These are phyloP conservation scores for Equus quagga DNA, from an alignment of 2,113 vertebrate species.

Conservation along the genomic window DNA sequence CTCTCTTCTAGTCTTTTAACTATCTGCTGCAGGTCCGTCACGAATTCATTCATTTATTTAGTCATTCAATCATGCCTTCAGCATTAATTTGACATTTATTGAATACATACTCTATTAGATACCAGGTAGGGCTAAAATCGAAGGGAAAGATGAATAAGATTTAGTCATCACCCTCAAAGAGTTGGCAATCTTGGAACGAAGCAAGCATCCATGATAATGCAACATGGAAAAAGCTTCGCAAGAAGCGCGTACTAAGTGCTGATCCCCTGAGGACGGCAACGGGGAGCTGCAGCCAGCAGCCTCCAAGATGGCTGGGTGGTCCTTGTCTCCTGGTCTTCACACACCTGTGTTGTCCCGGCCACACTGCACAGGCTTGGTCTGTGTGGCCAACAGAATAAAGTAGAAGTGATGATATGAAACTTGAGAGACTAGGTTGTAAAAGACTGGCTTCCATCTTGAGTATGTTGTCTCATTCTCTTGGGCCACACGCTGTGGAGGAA, in stretches of 20 bases:
- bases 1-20: not conserved
- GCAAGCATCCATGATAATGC: not conserved
- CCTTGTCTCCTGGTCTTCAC: too few species aligned
- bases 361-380: not conserved
- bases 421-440: not conserved
- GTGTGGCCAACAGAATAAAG: not conserved
- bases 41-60: not conserved
- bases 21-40: not conserved
- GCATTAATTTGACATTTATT: not conserved
- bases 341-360: not conserved
- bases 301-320: not conserved
- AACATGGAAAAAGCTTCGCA: not conserved
- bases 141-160: not conserved
- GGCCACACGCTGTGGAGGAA: not conserved
- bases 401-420: not conserved
- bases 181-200: not conserved
- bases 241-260: not conserved
- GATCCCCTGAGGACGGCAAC: fast-evolving
- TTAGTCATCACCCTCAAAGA: not conserved
- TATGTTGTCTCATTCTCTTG: not conserved
- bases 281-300: not conserved
- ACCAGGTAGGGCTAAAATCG: not conserved
- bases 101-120: not conserved
- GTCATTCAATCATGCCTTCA: not conserved
- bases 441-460: not conserved